A percentile compares a stretch with the other conserved stretches of the same genome.
These are phyloP conservation scores for Eilema depressum DNA, from an alignment of 2,888 invertebrate genomes.

Conservation along the genomic window DNA sequence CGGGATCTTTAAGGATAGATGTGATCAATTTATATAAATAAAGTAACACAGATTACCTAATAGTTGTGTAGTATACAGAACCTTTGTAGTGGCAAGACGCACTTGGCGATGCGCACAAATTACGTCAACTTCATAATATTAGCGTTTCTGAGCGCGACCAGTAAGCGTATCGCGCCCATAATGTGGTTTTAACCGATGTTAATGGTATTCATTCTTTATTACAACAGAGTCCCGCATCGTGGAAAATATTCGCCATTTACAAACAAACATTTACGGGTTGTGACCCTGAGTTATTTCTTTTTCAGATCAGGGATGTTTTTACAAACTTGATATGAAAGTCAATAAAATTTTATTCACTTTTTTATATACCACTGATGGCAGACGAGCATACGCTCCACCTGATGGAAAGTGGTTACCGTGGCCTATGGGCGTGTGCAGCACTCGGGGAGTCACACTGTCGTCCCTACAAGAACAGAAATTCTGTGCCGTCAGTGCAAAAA, in stretches of 20 bases:
- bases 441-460: no score
- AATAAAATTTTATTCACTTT: no score
- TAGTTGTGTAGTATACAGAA: constrained; percentile 40
- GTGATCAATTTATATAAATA: no score
- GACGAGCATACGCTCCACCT: no score
- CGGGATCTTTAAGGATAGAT: no score
- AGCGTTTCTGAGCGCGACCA: constrained; percentile 63
- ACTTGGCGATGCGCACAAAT: constrained; percentile 56
- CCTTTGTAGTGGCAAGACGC: constrained; percentile 32
- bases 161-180: constrained; percentile 74
- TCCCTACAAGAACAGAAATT: no score
- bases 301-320: not conserved
- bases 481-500: no score
- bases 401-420: no score
- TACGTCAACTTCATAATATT: constrained; percentile 72
- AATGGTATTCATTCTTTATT: constrained; percentile 71
- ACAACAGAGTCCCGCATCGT: constrained; percentile 38
- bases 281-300: not conserved
- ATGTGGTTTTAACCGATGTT: constrained; percentile 84
- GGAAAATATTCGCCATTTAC: constrained; percentile 47
- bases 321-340: not conserved
- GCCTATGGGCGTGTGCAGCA: no score
- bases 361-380: no score
- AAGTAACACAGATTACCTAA: no score
- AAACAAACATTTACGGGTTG: constrained; percentile 20